Conservation (phyloP, 2,797 vertebrate genomes). For the Aphelocoma californica region DNA sequence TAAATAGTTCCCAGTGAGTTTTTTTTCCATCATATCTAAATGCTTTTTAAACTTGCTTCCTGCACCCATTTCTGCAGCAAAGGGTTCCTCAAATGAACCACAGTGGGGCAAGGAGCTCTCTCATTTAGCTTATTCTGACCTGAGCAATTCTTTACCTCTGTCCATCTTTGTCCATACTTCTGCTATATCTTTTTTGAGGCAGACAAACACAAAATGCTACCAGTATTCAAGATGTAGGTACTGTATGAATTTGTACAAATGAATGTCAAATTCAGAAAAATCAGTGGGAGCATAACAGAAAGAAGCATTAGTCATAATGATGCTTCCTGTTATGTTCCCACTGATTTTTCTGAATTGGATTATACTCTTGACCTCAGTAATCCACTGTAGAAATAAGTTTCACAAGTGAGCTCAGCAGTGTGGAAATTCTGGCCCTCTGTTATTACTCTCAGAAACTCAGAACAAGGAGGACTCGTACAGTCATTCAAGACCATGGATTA, state of each 20-base stretch:
- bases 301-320: neutral
- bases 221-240: neutral
- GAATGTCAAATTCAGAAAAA: neutral
- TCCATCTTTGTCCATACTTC: neutral
- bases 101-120: neutral
- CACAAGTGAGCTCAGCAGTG: neutral
- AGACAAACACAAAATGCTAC: neutral
- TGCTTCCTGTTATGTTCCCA: neutral
- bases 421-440: neutral
- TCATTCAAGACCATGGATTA: neutral
- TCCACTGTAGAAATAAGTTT: neutral
- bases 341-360: neutral
- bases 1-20: neutral
- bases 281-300: neutral
- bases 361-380: neutral
- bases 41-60: neutral
- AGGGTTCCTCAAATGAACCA: neutral
- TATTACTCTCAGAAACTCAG: neutral
- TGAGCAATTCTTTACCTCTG: neutral
- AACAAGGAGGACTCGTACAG: neutral
- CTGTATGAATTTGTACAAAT: neutral
- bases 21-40: neutral
- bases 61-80: neutral
- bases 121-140: neutral
- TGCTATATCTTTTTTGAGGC: neutral